A percentile compares a stretch with the other conserved stretches of the same genome.
These are phyloP conservation scores for Trissolcus basalis DNA, from an alignment of 1,140 invertebrate species.

Conservation along the genomic window DNA sequence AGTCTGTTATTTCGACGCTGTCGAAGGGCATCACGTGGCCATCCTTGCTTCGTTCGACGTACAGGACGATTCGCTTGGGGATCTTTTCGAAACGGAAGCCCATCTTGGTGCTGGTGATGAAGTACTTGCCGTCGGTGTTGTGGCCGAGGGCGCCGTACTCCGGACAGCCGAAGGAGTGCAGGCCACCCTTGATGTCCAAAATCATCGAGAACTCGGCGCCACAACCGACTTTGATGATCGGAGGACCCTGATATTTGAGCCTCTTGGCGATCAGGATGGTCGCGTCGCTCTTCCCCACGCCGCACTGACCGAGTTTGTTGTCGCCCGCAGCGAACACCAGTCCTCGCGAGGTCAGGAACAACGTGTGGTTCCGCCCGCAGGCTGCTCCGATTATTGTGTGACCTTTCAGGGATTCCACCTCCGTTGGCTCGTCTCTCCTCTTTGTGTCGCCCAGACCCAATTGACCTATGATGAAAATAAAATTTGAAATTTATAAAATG, in stretches of 20 bases:
- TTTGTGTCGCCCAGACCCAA: slow-evolving; percentile 88
- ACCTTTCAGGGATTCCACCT: slow-evolving; percentile 84
- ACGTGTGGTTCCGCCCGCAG: slow-evolving; percentile 90
- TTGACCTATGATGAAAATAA: slow-evolving; percentile 80
- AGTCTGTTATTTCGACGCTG: slow-evolving; percentile 90
- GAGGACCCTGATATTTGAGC: slow-evolving; percentile 84
- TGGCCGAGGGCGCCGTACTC: slow-evolving; percentile 95
- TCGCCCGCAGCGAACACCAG: slow-evolving; percentile 91
- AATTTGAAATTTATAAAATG: too few species aligned
- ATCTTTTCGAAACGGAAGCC: slow-evolving; percentile 89
- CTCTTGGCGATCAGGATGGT: slow-evolving; percentile 83
- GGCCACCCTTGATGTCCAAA: slow-evolving; percentile 87
- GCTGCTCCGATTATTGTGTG: slow-evolving; percentile 89
- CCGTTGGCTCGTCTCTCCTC: slow-evolving; percentile 84
- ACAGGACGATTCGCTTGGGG: slow-evolving; percentile 89
- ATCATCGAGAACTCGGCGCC: slow-evolving; percentile 95
- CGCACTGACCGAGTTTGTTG: slow-evolving; percentile 94
- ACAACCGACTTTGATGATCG: slow-evolving; percentile 89
- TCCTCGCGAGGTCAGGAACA: slow-evolving; percentile 91
- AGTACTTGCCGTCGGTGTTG: slow-evolving; percentile 95
- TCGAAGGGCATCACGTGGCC: slow-evolving; percentile 89
- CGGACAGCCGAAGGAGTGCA: slow-evolving; percentile 94
- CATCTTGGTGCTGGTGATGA: slow-evolving; percentile 91
- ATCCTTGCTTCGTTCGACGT: slow-evolving; percentile 92
- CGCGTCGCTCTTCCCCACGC: slow-evolving; percentile 85